Evolutionary conservation across 2,888 invertebrate species (phyloP).

Genomic region (Cryptops parisi): DNA sequence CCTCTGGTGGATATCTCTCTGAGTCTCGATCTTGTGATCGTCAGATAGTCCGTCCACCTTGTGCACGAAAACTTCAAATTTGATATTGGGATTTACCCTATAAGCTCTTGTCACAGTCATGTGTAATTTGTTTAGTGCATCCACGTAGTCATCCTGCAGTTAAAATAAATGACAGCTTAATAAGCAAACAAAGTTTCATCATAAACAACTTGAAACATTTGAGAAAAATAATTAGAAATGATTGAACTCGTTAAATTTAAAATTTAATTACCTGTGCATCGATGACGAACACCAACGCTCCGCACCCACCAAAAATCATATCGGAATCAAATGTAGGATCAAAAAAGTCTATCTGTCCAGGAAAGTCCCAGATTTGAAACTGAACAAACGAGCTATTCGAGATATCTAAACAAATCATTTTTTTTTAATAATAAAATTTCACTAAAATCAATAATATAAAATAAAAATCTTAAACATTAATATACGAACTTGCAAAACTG

Average conservation of each 20-base stretch:
- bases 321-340: slow-evolving; percentile 92
- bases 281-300: slow-evolving; percentile 96
- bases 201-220: background rate
- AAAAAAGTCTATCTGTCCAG: slow-evolving; percentile 96
- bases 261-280: slow-evolving; percentile 53
- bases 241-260: slow-evolving; percentile 8
- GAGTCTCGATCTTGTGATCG: slow-evolving; percentile 98
- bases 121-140: slow-evolving; percentile 83
- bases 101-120: slow-evolving; percentile 88
- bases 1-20: slow-evolving; percentile 92
- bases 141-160: slow-evolving; percentile 81
- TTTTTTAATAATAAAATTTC: slow-evolving; percentile 23
- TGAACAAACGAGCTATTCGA: slow-evolving; percentile 96
- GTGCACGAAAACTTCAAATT: slow-evolving; percentile 96
- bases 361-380: slow-evolving; percentile 99
- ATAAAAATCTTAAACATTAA: too few relatives aligned
- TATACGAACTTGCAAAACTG: background rate
- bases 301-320: slow-evolving; percentile 92
- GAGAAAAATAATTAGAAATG: background rate
- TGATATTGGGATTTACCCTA: slow-evolving; percentile 88
- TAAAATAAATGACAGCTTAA: slow-evolving; percentile 29
- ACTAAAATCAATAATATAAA: too few relatives aligned
- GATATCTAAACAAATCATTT: too few relatives aligned
- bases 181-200: background rate
- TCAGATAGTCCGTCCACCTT: slow-evolving; percentile 98